Conservation (phyloP, 2,888 invertebrate genomes). For the Aspidiotus destructor region DNA sequence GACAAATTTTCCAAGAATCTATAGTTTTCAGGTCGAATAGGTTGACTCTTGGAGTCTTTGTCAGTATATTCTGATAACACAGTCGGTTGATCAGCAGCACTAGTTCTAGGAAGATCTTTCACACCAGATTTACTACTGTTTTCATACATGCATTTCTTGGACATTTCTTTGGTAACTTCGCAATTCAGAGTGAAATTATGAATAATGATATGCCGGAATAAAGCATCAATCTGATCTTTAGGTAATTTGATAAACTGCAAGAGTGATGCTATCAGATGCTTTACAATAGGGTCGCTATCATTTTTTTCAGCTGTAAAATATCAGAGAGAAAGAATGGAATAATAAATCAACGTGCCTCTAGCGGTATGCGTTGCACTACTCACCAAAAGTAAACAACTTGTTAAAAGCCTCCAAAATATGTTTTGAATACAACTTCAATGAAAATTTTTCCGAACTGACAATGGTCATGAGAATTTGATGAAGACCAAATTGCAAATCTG, state of each 20-base stretch:
- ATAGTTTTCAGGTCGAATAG: slow-evolving; percentile 31
- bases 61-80: background rate
- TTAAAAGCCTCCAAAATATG: slow-evolving; percentile 72
- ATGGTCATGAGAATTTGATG: slow-evolving; percentile 72
- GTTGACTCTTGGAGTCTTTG: slow-evolving; percentile 21
- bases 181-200: slow-evolving; percentile 43
- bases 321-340: slow-evolving; percentile 1
- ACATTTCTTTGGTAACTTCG: background rate
- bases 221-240: slow-evolving; percentile 51
- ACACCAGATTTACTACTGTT: background rate
- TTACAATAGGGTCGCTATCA: slow-evolving; percentile 53
- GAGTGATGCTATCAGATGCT: slow-evolving; percentile 58
- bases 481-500: slow-evolving; percentile 55
- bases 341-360: background rate
- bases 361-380: background rate
- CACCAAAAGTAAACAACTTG: slow-evolving; percentile 51
- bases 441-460: slow-evolving; percentile 60
- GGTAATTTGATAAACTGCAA: slow-evolving; percentile 57
- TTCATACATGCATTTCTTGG: slow-evolving; percentile 31
- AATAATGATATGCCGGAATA: slow-evolving; percentile 57
- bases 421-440: slow-evolving; percentile 54
- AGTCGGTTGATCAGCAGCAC: background rate
- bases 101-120: slow-evolving; percentile 16
- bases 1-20: slow-evolving; percentile 34
- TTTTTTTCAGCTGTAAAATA: slow-evolving; percentile 48